Evolutionary conservation across 92 coral and sea anemone genomes (phyloP), one percentile per base, ranked within the genome.

Genomic region (Phenganax stokvisi): DNA sequence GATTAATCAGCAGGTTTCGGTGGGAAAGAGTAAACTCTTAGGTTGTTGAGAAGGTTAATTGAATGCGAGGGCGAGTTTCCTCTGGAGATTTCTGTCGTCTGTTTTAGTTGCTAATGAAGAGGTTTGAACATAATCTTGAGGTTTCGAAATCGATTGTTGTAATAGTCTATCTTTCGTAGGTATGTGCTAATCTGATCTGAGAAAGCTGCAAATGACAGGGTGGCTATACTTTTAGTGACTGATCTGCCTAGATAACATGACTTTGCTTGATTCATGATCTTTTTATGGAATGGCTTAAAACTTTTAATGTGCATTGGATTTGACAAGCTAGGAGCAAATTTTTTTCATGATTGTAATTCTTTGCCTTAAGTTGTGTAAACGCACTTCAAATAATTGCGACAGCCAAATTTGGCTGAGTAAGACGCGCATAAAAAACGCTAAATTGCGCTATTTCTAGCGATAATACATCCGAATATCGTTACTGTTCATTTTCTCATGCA

Each of bases 301-400:
- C 47, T 30, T 56, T 75, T 6, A 56, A 54, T 12, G 44, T 53
- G 54, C 15, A 13, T 30, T 75, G 56, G 52, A 30, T 75, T 30
- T 75, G 80, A 37, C 61, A 75, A 25, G 65, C 37, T 75, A 55
- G 27, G 2, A 75, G 31, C 15, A 60, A 77, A 77, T 77, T 58
- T 25, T 57, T 17, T 8, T 60, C 81, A 17, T 62, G 70, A 44
- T 77, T 77, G 70, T 54, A 62, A 77, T 62, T 77, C 72, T 59
- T 60, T 28, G 6, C 68, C 27, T 11, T 57, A 17, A 56, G 57
- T 77, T 77, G 47, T 60, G 81, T 59, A 77, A 77, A 77, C 71
- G 54, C 71, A 62, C 71, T 62, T 52, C 7, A 57, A 76, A 68
- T 68, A 68, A 30, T 68, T 68, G 70, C 70, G n/a, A 68, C 31